Base-by-base conservation (phyloP, 2,888 invertebrate genomes). In the Cheiracanthium punctorium region DNA sequence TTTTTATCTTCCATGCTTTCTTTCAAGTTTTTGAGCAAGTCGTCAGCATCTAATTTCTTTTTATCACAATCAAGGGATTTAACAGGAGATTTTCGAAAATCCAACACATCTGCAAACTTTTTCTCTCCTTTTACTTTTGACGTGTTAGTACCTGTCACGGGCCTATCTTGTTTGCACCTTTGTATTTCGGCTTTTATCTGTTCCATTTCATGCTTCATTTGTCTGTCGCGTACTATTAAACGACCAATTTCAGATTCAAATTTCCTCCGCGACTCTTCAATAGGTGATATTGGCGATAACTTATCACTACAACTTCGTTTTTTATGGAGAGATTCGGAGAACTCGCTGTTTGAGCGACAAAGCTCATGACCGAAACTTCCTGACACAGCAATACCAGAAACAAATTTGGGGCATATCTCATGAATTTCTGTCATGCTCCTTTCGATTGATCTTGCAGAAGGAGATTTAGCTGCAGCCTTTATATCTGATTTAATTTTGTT, bases 181-280 rank as follows among this genome's bases (percentile, higher is more conserved):
- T 86, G 89, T 24, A 84, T 88, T 67, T 89, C 90, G 14, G 88
- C 88, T 65, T 90, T 89, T 20, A 90, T 89, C 41, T 89, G 89
- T 76, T 90, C 90, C 82, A 93, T 89, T 82, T 93, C 93, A 70
- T 92, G 91, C 32, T 91, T 91, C 91, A 92, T 92, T 80, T 92
- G 92, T 4, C 92, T 90, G 75, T 93, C 93, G 8, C 92, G 90
- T 0, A 93, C 91, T 48, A 93, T 92, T 87, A 93, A 92, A 10
- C 93, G 89, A 0, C 93, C 93, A 29, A 93, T 93, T 89, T 93
- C 93, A 0, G 93, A 92, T 84, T 93, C 93, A 88, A 93, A 92
- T 82, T 91, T 92, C 1, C 92, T 90, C n/a, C 89, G 89, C 0
- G 89, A 89, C 70, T 89, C 89, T 41, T 89, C 90, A 29, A 89